Conservation (phyloP, 1,140 invertebrate species). For the Sesamia nonagrioides region DNA sequence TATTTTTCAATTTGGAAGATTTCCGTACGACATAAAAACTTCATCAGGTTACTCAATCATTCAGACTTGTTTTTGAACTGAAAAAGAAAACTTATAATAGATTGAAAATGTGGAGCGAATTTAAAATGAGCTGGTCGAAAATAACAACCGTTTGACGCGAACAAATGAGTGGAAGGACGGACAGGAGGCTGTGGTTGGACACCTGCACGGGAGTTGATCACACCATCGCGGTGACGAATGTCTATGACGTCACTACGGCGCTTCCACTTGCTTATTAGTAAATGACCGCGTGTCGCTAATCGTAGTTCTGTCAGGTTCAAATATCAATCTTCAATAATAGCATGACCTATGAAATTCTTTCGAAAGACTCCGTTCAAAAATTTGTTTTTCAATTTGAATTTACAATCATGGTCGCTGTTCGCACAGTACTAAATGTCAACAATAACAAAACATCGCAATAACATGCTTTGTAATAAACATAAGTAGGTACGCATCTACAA, state of each 20-base stretch:
- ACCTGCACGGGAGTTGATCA: slow-evolving; percentile 49
- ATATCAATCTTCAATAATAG: slow-evolving; percentile 24
- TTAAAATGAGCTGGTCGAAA: slow-evolving; percentile 54
- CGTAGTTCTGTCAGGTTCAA: background rate
- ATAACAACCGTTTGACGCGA: slow-evolving; percentile 55
- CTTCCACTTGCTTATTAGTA: slow-evolving; percentile 45
- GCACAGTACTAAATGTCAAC: slow-evolving; percentile 1
- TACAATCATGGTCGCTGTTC: background rate
- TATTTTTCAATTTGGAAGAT: slow-evolving; percentile 10
- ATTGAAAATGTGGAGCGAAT: slow-evolving; percentile 43
- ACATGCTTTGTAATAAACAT: background rate
- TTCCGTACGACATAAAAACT: background rate
- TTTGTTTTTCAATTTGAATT: background rate
- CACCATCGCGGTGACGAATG: slow-evolving; percentile 49
- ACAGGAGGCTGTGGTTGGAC: slow-evolving; percentile 45
- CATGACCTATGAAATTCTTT: background rate
- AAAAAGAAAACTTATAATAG: slow-evolving; percentile 48
- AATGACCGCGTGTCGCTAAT: slow-evolving; percentile 29
- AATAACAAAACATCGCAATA: slow-evolving; percentile 5
- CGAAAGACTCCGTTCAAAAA: background rate
- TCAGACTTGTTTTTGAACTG: slow-evolving; percentile 27
- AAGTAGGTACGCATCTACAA: background rate
- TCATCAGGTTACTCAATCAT: slow-evolving; percentile 11
- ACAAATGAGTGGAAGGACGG: slow-evolving; percentile 56
- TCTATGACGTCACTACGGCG: slow-evolving; percentile 12